Evolutionary conservation across 30 jellyfish, hydroid and myxozoan species (phyloP), one percentile per base, ranked within the genome.

Genomic region (Mastigias papua): DNA sequence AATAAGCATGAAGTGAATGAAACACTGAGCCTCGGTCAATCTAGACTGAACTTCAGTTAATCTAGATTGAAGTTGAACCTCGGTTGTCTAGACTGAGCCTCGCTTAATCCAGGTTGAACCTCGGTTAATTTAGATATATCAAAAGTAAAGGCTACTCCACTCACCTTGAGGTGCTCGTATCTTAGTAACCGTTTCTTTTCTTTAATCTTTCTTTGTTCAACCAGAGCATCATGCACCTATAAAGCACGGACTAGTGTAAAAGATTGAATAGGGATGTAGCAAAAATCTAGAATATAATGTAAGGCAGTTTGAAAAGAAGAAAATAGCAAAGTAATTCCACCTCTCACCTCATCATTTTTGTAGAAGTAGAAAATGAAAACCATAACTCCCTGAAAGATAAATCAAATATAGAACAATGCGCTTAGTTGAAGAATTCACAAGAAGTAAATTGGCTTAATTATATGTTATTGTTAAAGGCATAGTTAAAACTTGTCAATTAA

Each of bases 361-460:
- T 95, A 95, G 90, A 95, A 95, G 65, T 95, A 95, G 87, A 95
- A 90, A 35, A 82, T 80, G 87, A 95, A 80, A 11, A 89, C 90
- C 81, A 82, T 60, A 25, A 89, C 37, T 0, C 97, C 97, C 97
- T 89, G 61, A 8, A 71, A 54, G 26, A 66, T n/a, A 87, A 67
- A 10, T 27, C 69, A 20, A 62, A 54, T 6, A 34, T 21, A 7
- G 5, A 54, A 0, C 21, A 48, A 8, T 8, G 7, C 7, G 7
- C 54, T 42, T 0, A 0, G 54, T 4, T 4, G 54, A 8, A 42
- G 13, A 42, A 0, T n/a, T n/a, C n/a, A n/a, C n/a, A n/a, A n/a
- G n/a, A n/a, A n/a, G n/a, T n/a, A n/a, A n/a, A n/a, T n/a, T n/a
- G n/a, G n/a, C n/a, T n/a, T n/a, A n/a, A n/a, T n/a, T n/a, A n/a